Percentiles rank a stretch among this genome's conserved stretches.
Evolutionary conservation across 2,113 vertebrate genomes (phyloP).

Genomic region (Microcebus griseorufus): DNA sequence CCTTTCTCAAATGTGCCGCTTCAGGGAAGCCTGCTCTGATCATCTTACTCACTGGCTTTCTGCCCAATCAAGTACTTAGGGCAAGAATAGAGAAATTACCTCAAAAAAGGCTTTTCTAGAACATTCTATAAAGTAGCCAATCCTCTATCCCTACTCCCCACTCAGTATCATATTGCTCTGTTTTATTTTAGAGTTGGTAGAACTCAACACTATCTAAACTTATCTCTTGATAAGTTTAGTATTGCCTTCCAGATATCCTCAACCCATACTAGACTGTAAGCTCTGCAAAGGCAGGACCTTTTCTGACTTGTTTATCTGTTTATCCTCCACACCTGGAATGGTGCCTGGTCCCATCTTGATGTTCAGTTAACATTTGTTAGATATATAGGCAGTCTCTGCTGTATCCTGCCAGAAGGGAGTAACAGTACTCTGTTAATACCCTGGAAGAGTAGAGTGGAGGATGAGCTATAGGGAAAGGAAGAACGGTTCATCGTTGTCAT

Average conservation of each 20-base stretch:
- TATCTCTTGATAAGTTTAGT: background rate
- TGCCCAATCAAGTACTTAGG: background rate
- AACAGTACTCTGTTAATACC: background rate
- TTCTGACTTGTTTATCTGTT: background rate
- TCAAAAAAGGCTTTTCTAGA: background rate
- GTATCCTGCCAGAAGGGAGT: background rate
- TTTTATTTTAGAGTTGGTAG: background rate
- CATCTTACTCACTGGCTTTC: background rate
- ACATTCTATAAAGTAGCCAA: background rate
- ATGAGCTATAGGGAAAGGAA: too few species aligned
- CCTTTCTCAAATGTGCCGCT: background rate
- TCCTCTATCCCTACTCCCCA: background rate
- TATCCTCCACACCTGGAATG: background rate
- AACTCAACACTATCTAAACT: background rate
- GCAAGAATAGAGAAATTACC: background rate
- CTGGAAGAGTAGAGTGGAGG: background rate
- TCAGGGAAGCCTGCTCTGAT: background rate
- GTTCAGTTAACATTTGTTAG: background rate
- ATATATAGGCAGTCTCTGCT: background rate
- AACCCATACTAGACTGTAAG: background rate
- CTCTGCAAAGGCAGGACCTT: background rate
- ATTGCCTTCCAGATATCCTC: too few species aligned
- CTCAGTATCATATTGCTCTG: background rate
- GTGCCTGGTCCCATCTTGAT: background rate
- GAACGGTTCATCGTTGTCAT: fast-evolving